These are phyloP conservation scores for Drosophila suboccidentalis DNA, from an alignment of 2,888 invertebrate genomes.

Conservation along the genomic window DNA sequence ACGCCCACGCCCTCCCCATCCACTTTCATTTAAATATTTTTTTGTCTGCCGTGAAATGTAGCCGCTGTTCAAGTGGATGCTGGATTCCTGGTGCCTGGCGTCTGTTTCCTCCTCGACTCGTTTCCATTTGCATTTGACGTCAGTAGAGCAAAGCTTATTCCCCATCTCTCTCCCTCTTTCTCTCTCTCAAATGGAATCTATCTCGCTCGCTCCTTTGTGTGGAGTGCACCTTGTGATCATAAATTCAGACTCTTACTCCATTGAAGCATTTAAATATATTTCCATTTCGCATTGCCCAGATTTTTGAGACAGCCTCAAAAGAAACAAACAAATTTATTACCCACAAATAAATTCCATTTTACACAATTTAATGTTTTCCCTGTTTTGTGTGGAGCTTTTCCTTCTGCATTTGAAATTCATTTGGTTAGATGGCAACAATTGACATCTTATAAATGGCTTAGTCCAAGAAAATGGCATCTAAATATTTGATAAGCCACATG, in stretches of 20 bases:
- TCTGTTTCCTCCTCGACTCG: neutral
- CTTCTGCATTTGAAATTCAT: constrained; percentile 40
- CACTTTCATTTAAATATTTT: constrained; percentile 60
- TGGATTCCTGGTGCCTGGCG: neutral
- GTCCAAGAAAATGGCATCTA: constrained; percentile 9
- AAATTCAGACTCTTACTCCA: constrained; percentile 50
- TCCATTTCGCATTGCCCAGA: constrained; percentile 44
- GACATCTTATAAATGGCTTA: constrained; percentile 43
- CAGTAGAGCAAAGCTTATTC: constrained; percentile 29
- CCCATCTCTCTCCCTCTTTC: neutral
- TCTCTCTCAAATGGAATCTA: neutral
- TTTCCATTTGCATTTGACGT: constrained; percentile 57
- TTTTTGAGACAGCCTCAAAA: constrained; percentile 39
- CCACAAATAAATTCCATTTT: constrained; percentile 63
- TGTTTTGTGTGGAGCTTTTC: constrained; percentile 6
- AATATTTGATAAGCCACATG: constrained; percentile 36
- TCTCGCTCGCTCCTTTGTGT: neutral
- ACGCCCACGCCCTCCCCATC: neutral
- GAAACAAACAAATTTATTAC: constrained; percentile 61
- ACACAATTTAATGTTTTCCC: constrained; percentile 20
- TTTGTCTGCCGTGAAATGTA: constrained; percentile 52
- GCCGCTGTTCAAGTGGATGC: constrained; percentile 32
- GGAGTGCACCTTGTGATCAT: constrained; percentile 42
- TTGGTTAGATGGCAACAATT: constrained; percentile 38
- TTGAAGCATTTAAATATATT: constrained; percentile 67